Evolutionary conservation across 2,113 vertebrate species (phyloP), one percentile per base, ranked within the genome.

Genomic region (Tichodroma muraria): DNA sequence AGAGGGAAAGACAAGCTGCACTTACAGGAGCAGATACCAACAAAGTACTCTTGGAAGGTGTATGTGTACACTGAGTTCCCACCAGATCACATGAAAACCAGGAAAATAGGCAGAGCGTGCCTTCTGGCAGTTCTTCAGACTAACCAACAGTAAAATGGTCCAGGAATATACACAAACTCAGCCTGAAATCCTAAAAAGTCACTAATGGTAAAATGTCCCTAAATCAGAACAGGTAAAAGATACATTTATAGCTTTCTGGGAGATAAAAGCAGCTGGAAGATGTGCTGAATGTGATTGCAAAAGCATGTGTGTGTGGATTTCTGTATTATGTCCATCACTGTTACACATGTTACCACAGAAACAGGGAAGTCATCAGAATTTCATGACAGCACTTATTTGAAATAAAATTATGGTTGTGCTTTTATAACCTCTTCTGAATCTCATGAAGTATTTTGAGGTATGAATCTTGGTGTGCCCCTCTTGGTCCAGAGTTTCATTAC

Each of bases 261-360:
- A 76, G n/a, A 49, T 30, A 76, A 76, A 76, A 76, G 20, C 25
- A 72, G 35, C 25, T 37, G 30, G 25, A 80, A 83, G 21, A 10
- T 72, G 59, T 52, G 20, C 44, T 77, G 64, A 80, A 77, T 56
- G 44, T 72, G 15, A 44, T 35, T 60, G 15, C 64, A 80, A 47
- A 77, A 80, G 27, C 0, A 0, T 9, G 7, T 1, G 0, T 60
- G 25, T 83, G 60, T 69, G 38, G 11, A 80, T 87, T 64, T 78
- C n/a, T 77, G 4, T 50, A 10, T 63, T 54, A 24, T 52, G 44
- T 69, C 27, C n/a, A 44, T 60, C 40, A 65, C 12, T 38, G 11
- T 52, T 80, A n/a, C 6, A 56, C 0, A 47, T 0, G 8, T 61
- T 71, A 47, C 25, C 50, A 56, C 30, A 69, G 72, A 77, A 78